Conservation (phyloP, 2,888 invertebrate species). For the Ptilodon capucinus region DNA sequence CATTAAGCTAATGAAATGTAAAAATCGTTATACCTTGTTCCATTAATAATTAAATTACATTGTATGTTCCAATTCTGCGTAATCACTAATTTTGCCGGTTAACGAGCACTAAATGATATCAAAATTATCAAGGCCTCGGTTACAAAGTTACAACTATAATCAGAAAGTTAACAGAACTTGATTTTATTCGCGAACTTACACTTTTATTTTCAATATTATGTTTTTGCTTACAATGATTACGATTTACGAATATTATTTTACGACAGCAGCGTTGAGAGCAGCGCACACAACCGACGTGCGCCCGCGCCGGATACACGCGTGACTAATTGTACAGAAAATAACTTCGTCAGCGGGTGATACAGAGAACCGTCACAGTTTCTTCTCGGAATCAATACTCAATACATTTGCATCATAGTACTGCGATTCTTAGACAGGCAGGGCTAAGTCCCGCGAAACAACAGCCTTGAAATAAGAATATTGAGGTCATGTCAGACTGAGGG, state of each 20-base stretch:
- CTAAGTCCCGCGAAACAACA: neutral
- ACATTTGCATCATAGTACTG: slow-evolving; percentile 28
- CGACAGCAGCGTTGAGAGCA: slow-evolving; percentile 11
- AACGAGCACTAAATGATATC: neutral
- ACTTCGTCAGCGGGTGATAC: slow-evolving; percentile 79
- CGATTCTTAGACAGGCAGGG: slow-evolving; percentile 12
- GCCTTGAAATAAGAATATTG: neutral
- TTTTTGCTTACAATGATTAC: neutral
- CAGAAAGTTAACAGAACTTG: neutral
- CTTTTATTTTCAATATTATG: neutral
- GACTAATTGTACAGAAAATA: slow-evolving; percentile 82
- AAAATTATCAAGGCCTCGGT: neutral
- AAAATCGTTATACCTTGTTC: neutral
- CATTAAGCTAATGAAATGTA: neutral
- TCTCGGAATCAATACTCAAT: slow-evolving; percentile 70
- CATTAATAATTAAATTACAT: neutral
- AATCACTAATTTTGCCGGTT: neutral
- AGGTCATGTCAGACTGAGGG: neutral
- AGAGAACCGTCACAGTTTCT: slow-evolving; percentile 69
- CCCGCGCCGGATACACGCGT: slow-evolving; percentile 77
- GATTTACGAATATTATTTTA: neutral
- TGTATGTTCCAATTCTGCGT: neutral
- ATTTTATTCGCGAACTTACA: neutral
- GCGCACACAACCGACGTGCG: slow-evolving; percentile 51
- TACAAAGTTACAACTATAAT: neutral